Evolutionary conservation across 2,113 vertebrate genomes (phyloP).

Genomic region (Recurvirostra avosetta): DNA sequence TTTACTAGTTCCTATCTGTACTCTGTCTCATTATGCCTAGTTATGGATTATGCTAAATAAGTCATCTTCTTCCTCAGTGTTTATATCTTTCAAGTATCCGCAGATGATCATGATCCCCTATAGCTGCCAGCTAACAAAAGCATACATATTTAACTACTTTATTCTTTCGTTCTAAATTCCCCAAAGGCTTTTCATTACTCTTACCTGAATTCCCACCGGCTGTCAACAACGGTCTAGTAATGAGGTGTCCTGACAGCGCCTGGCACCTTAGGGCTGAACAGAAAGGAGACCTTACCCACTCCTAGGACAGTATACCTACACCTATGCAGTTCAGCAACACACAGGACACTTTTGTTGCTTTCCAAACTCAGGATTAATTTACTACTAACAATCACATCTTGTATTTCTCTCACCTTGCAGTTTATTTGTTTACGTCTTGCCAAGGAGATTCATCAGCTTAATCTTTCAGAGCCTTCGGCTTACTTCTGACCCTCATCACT

Average conservation of each 20-base stretch:
- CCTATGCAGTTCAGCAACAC: not conserved
- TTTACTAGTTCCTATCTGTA: not conserved
- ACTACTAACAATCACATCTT: not conserved
- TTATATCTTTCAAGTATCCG: not conserved
- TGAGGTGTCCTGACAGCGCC: not conserved
- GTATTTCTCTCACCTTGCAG: not conserved
- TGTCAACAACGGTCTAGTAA: not conserved
- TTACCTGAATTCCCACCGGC: not conserved
- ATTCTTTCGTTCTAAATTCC: not conserved
- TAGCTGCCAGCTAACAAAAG: not conserved
- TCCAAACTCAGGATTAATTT: not conserved
- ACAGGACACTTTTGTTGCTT: not conserved
- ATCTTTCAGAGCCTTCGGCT: not conserved
- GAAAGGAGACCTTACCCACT: not conserved
- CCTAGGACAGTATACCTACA: not conserved
- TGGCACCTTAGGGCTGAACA: not conserved
- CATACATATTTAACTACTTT: not conserved
- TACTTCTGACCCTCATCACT: not conserved
- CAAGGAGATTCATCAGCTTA: not conserved
- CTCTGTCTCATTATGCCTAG: not conserved
- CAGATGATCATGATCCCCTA: rapidly evolving
- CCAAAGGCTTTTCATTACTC: not conserved
- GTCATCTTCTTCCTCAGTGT: not conserved
- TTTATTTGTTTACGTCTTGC: not conserved
- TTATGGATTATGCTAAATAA: not conserved